Evolutionary conservation across 2,113 vertebrate species (phyloP), one percentile per base, ranked within the genome.

Genomic region (Osmerus mordax): DNA sequence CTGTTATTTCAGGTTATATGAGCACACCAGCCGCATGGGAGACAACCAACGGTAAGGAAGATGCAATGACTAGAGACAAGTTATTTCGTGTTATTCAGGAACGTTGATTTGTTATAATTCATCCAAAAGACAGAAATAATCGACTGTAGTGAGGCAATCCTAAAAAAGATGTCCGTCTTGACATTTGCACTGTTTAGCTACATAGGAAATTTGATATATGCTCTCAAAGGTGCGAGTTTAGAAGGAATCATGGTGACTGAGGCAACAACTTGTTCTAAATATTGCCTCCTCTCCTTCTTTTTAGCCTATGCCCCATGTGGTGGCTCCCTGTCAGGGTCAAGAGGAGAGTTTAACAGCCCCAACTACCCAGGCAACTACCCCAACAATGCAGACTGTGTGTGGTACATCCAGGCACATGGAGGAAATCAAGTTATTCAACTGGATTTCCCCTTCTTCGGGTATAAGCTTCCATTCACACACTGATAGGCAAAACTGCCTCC

Each of bases 311-410:
- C n/a, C 7, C 4, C 2, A 1, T 84, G 81, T 83, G 78, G 77
- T 51, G 69, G 9, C 3, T 67, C 25, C 55, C 55, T 83, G 51
- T 41, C 47, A 15, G 4, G 16, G 11, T 9, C 66, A 47, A 73
- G 18, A n/a, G 80, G 11, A 1, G 0, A 3, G 23, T 83, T 86
- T 52, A 9, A 15, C 55, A 86, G 82, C 66, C 78, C 80, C 21
- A 74, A 74, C 68, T 81, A 81, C 66, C 82, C 78, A 60, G 19
- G 29, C 58, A 5, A 0, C 0, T 84, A 82, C 61, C 70, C 74
- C 13, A 0, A 1, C 1, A 16, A 64, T 0, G 21, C 29, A 6
- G 0, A 58, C 16, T 86, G 84, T 32, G 11, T 0, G 16, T 86
- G 84, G 84, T 23, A 2, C n/a, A 69, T 75, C 19, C 0, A 0